phyloP scores from a whole-genome alignment of 2,113 vertebrate species.

The Hucho hucho region DNA sequence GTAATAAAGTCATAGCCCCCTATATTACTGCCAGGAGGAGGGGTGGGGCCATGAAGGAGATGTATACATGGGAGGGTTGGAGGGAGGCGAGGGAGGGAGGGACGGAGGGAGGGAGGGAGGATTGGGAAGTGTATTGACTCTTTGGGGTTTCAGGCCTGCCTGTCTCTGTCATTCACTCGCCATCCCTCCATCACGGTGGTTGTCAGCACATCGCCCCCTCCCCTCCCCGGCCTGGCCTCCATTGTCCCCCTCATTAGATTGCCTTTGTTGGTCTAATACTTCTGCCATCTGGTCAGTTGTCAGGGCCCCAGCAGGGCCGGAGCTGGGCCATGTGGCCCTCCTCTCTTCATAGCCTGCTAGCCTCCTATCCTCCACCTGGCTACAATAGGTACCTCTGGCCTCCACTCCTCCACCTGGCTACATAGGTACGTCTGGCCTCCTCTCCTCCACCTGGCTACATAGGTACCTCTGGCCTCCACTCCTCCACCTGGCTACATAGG shows the following conservation, averaged over 20 bases:
- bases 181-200: conserved; percentile 48
- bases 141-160: conserved; percentile 52
- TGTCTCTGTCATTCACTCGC: conserved; percentile 26
- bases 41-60: conserved; percentile 36
- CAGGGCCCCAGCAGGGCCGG: conserved; percentile 38
- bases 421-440: no score
- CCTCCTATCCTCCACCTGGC: no score
- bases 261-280: conserved; percentile 77
- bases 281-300: conserved; percentile 77
- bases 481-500: no score
- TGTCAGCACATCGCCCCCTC: conserved; percentile 54
- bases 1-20: conserved; percentile 81
- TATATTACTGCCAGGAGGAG: conserved; percentile 68
- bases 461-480: no score
- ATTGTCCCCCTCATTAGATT: conserved; percentile 80
- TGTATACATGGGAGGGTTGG: conserved; percentile 24
- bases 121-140: conserved; percentile 48
- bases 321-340: conserved; percentile 29
- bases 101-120: no score
- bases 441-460: no score
- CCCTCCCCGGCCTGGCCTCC: conserved; percentile 39
- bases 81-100: no score
- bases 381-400: no score
- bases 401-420: no score
- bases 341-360: conserved; percentile 24